Evolutionary conservation across 2,113 vertebrate species (phyloP).

Genomic region (Mirza zaza): DNA sequence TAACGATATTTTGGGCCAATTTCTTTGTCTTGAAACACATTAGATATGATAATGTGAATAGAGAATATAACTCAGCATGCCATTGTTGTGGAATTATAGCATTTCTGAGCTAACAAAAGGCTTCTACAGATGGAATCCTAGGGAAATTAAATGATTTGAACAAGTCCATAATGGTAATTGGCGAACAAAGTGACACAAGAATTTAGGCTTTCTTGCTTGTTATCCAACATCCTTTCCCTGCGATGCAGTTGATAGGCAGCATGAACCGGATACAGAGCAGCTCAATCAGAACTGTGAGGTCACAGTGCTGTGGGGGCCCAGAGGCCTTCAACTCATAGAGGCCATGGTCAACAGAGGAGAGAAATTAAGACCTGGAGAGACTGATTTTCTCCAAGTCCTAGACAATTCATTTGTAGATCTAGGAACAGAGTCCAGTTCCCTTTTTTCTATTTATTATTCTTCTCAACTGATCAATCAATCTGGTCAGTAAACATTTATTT

Average conservation of each 20-base stretch:
- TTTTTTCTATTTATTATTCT: not conserved
- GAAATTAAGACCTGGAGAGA: not conserved
- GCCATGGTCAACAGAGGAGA: not conserved
- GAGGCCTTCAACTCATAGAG: not conserved
- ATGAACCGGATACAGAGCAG: not conserved
- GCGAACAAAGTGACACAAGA: not conserved
- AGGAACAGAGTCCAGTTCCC: not conserved
- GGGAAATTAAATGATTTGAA: constrained; percentile 12
- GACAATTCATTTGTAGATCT: not conserved
- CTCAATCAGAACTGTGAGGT: not conserved
- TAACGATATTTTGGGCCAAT: not conserved
- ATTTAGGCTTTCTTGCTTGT: not conserved
- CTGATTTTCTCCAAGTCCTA: not conserved
- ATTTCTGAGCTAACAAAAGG: not conserved
- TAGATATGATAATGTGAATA: constrained; percentile 12
- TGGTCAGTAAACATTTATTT: not conserved
- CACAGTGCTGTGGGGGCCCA: not conserved
- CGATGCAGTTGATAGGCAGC: not conserved
- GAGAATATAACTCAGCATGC: not conserved
- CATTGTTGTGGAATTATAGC: not conserved
- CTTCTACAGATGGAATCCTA: not conserved
- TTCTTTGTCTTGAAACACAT: not conserved
- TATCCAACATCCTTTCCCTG: not conserved
- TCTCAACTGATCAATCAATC: not conserved
- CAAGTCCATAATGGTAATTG: not conserved